Conservation (phyloP, 2,797 vertebrate genomes). For the Falco columbarius region DNA sequence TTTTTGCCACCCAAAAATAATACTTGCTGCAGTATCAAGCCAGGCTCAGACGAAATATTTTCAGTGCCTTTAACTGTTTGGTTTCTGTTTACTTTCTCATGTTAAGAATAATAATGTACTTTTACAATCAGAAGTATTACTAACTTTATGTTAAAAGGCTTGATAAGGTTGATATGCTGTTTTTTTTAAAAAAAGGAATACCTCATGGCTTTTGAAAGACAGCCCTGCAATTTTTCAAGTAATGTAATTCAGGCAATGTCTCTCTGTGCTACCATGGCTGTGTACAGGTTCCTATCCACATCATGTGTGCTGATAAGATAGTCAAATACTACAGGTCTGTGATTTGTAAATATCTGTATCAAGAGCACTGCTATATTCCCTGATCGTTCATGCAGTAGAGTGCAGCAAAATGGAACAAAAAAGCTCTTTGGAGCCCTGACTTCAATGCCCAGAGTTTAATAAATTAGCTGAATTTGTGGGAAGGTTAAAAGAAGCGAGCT, state of each 20-base stretch:
- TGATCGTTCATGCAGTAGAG: constrained; percentile 6
- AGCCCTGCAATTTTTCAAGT: neutral
- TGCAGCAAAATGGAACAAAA: constrained; percentile 22
- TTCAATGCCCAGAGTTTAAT: neutral
- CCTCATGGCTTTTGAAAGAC: neutral
- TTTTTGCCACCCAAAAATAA: neutral
- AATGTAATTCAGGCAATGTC: neutral
- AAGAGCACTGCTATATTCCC: constrained; percentile 5
- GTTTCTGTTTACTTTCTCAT: neutral
- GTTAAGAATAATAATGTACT: neutral
- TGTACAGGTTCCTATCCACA: neutral
- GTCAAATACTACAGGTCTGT: constrained; percentile 14
- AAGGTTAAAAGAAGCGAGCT: constrained; percentile 41
- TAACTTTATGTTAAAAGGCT: neutral
- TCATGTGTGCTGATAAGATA: constrained; percentile 15
- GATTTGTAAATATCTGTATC: constrained; percentile 49
- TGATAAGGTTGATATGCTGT: neutral
- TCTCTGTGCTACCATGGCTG: neutral
- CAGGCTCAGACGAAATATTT: neutral
- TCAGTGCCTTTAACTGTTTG: neutral
- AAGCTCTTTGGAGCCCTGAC: neutral
- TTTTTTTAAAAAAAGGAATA: neutral
- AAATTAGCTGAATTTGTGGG: neutral
- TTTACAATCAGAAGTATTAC: neutral
- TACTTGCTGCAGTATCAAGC: neutral